Percentiles rank a stretch among this genome's conserved stretches.
These are phyloP conservation scores for Ophion obscuratus DNA, from an alignment of 2,888 invertebrate genomes.

Conservation along the genomic window DNA sequence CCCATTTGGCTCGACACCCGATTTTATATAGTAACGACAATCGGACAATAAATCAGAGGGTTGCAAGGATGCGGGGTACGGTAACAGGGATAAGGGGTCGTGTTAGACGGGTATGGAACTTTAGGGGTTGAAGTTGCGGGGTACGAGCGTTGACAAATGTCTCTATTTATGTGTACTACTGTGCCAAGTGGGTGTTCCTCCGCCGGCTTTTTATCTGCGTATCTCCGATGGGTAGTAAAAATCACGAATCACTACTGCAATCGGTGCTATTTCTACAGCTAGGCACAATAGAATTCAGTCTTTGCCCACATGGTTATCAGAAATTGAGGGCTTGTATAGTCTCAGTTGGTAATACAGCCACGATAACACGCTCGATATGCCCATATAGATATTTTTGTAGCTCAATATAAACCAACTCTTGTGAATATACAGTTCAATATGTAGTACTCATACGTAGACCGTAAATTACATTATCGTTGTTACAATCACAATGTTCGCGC, in stretches of 20 bases:
- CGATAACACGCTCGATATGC: slow-evolving; percentile 18
- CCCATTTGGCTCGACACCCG: slow-evolving; percentile 77
- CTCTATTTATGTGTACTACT: slow-evolving; percentile 77
- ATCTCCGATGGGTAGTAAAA: slow-evolving; percentile 74
- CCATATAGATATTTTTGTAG: background rate
- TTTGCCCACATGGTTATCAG: slow-evolving; percentile 61
- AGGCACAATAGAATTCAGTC: slow-evolving; percentile 67
- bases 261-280: slow-evolving; percentile 15
- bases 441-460: background rate
- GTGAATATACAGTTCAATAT: slow-evolving; percentile 20
- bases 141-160: slow-evolving; percentile 80
- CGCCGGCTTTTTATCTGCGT: slow-evolving; percentile 27
- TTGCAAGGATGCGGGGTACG: slow-evolving; percentile 67
- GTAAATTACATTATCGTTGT: background rate
- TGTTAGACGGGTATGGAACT: slow-evolving; percentile 70
- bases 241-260: slow-evolving; percentile 69
- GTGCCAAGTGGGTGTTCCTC: slow-evolving; percentile 39
- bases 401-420: slow-evolving; percentile 12
- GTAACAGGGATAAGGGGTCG: slow-evolving; percentile 52
- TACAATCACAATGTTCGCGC: background rate
- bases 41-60: slow-evolving; percentile 81
- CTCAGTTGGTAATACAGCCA: background rate
- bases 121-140: slow-evolving; percentile 71
- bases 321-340: slow-evolving; percentile 51
- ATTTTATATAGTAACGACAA: slow-evolving; percentile 80